A percentile compares a stretch with the other conserved stretches of the same genome.
These are phyloP conservation scores for Mola mola DNA, from an alignment of 2,113 vertebrate species.

Conservation along the genomic window DNA sequence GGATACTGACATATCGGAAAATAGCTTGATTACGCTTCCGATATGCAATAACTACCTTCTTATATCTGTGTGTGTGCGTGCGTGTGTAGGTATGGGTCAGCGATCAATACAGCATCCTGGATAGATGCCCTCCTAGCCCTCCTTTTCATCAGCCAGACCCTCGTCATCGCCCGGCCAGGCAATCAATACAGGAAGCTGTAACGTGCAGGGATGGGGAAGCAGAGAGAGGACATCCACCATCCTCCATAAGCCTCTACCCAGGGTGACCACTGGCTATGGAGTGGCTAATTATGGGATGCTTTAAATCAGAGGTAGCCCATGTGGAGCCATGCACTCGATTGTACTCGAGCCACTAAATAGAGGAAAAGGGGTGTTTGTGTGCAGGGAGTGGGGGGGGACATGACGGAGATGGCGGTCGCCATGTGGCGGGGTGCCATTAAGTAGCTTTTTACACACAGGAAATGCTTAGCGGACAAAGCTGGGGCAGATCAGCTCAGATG, in stretches of 20 bases:
- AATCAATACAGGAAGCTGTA: constrained; percentile 80
- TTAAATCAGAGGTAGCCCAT: constrained; percentile 57
- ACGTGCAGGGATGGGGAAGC: constrained; percentile 67
- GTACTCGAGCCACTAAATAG: background rate
- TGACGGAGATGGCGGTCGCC: constrained; percentile 48
- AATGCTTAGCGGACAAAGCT: constrained; percentile 74
- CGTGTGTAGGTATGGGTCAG: constrained; percentile 60
- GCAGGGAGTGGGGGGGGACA: constrained; percentile 9
- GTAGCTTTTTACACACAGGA: constrained; percentile 71
- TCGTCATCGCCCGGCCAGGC: constrained; percentile 67
- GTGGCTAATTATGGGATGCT: constrained; percentile 72
- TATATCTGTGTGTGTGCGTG: constrained; percentile 22
- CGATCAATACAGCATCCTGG: constrained; percentile 73
- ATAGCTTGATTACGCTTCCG: constrained; percentile 33
- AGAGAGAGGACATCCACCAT: constrained; percentile 55
- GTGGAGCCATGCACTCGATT: constrained; percentile 18
- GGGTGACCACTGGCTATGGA: constrained; percentile 56
- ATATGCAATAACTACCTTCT: constrained; percentile 62
- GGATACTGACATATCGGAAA: constrained; percentile 20
- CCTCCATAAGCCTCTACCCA: constrained; percentile 42
- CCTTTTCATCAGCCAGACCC: constrained; percentile 71
- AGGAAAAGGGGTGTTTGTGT: constrained; percentile 14
- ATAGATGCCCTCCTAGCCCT: constrained; percentile 78
- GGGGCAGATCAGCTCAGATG: constrained; percentile 62
- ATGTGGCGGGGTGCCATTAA: constrained; percentile 64